Evolutionary conservation across 2,113 vertebrate genomes (phyloP), one percentile per base, ranked within the genome.

Genomic region (Phocoena phocoena): DNA sequence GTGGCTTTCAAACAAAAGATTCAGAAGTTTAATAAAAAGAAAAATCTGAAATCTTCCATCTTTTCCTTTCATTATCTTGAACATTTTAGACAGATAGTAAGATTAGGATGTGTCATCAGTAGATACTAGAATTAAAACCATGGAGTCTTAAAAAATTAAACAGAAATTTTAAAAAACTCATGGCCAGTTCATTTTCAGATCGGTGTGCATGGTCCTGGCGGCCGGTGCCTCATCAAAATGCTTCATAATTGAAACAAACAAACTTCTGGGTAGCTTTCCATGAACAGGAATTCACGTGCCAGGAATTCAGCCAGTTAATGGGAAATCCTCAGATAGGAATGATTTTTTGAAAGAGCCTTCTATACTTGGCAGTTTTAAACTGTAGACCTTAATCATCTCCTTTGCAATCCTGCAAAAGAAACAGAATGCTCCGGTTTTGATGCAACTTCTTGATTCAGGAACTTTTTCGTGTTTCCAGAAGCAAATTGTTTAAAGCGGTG

Each of bases 1-100:
- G 36, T 92, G 74, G 68, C 95, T 95, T 85, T 88, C 67, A 98
- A 98, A 84, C 82, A 93, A 95, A 98, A 88, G 83, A 97, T 83
- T 96, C 83, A 79, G 95, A 97, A 97, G 76, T 79, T 87, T 73
- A 90, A 95, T 80, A 90, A 96, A 90, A 93, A 90, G 50, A 67
- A 95, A 44, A 87, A 33, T 55, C 92, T 88, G 80, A 92, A 83
- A 3, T 65, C 65, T 96, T 81, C 68, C 55, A 85, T 92, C 53
- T 41, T 63, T 68, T 81, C n/a, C 55, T 93, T 47, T 88, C 53
- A 44, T 77, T 76, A 62, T 68, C 31, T 44, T 63, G 41, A 93
- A 60, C 53, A 77, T 82, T 96, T 81, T 65, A 71, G 55, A 58
- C 38, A 15, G 50, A 68, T 50, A 13, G 63, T 47, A 63, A 90